Evolutionary conservation across 2,797 vertebrate genomes (phyloP).

Genomic region (Xenentodon cancila): DNA sequence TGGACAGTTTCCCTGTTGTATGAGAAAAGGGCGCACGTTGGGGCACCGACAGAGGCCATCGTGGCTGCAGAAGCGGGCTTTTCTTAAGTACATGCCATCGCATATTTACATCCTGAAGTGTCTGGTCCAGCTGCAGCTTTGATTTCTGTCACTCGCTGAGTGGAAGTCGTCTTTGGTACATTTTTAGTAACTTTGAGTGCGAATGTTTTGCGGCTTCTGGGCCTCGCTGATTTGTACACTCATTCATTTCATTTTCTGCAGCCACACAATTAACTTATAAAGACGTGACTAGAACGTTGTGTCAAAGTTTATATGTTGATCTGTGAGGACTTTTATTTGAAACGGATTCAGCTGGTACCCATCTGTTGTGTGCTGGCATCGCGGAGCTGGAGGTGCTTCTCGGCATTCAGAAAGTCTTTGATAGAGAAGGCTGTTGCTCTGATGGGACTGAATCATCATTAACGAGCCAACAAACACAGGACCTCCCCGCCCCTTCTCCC

Average conservation of each 20-base stretch:
- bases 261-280: too few relatives aligned
- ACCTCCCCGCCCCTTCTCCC: slow-evolving; percentile 26
- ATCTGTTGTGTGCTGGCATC: slow-evolving; percentile 3
- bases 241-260: too few relatives aligned
- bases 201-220: too few relatives aligned
- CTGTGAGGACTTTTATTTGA: background rate
- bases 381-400: slow-evolving; percentile 22
- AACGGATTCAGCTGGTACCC: background rate
- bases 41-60: background rate
- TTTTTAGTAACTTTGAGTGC: too few relatives aligned
- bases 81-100: background rate
- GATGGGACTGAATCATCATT: slow-evolving; percentile 77
- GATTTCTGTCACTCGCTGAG: too few relatives aligned
- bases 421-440: slow-evolving; percentile 71
- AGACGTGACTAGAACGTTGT: too few relatives aligned
- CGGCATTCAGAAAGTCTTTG: slow-evolving; percentile 52
- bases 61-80: slow-evolving; percentile 16
- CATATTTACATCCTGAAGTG: background rate
- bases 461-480: slow-evolving; percentile 74
- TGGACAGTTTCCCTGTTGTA: too few relatives aligned
- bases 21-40: too few relatives aligned
- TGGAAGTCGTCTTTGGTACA: too few relatives aligned
- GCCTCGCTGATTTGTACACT: too few relatives aligned
- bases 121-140: background rate
- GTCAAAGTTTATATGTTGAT: too few relatives aligned